Evolutionary conservation across 2,113 vertebrate genomes (phyloP), one percentile per base, ranked within the genome.

Genomic region (Amphiprion ocellaris): DNA sequence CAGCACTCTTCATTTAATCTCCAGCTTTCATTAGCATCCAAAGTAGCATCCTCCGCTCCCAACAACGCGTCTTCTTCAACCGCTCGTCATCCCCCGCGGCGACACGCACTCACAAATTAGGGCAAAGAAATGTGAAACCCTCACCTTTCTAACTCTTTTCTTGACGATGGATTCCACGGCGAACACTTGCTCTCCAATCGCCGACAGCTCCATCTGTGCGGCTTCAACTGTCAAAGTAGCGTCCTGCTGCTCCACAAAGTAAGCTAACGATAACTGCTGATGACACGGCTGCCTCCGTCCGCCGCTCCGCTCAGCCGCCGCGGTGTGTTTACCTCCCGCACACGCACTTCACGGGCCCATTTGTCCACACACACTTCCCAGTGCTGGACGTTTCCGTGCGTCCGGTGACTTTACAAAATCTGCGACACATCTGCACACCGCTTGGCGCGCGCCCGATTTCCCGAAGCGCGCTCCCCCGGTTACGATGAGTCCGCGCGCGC

Each of bases 131-230:
- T 41, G 14, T n/a, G 1, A 16, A 9, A 46, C 16, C 10, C 54
- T 90, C 95, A 99, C 98, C 98, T 98, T 99, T 83, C 96, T 89
- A 82, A 98, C 93, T 87, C 98, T 96, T 93, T 97, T 99, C 96
- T 98, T 99, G 64, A 96, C 92, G 91, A 99, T 95, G 74, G 96
- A 96, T 81, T 99, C 98, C 90, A 99, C 98, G 0, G 98, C 98
- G 70, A 99, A 98, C 94, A 99, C 98, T 95, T 98, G 98, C 95
- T 99, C 98, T 37, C 97, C 98, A 55, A 99, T 98, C 47, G 97
- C 97, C 78, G 98, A 99, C 91, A 99, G 97, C 96, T 99, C 97
- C 97, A 99, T 99, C 91, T 62, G 78, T 39, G 77, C 15, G 37
- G 53, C 39, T 77, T 79, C 75, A 59, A 41, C 81, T 77, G 64